A percentile compares a stretch with the other conserved stretches of the same genome.
Conservation (phyloP, 2,113 vertebrate species). For the Sapajus apella region DNA sequence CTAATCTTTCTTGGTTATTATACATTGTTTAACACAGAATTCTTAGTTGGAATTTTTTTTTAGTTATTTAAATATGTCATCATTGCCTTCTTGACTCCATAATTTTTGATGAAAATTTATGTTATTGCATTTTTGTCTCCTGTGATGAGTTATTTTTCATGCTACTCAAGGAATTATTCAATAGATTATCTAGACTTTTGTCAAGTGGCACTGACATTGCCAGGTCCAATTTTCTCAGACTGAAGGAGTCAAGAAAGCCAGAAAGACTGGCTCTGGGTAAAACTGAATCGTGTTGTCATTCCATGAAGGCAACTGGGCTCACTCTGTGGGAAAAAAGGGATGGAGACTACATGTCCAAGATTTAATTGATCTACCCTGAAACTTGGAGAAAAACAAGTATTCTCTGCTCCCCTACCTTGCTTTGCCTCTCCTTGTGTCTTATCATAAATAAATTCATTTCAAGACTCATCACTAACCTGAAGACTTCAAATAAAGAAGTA, state of each 20-base stretch:
- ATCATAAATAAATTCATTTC: neutral
- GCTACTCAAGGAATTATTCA: neutral
- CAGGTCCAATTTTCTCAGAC: neutral
- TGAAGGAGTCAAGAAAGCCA: neutral
- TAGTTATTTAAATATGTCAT: neutral
- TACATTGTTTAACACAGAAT: neutral
- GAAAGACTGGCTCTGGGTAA: neutral
- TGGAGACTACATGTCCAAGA: neutral
- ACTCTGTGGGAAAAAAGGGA: rapidly evolving
- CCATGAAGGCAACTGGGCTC: too few relatives aligned
- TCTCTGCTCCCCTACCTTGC: neutral
- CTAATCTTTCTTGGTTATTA: neutral
- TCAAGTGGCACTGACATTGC: neutral
- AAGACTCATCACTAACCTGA: neutral
- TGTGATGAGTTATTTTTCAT: neutral
- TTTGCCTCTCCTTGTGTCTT: neutral
- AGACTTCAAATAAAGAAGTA: neutral
- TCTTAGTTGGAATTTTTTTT: neutral
- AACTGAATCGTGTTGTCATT: neutral
- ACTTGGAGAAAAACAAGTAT: neutral
- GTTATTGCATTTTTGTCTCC: neutral
- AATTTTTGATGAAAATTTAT: neutral
- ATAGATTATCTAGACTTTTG: neutral
- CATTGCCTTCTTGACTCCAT: neutral
- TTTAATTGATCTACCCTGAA: neutral